phyloP scores from a whole-genome alignment of 64 coral and sea anemone species.

The Porites australiensis region DNA sequence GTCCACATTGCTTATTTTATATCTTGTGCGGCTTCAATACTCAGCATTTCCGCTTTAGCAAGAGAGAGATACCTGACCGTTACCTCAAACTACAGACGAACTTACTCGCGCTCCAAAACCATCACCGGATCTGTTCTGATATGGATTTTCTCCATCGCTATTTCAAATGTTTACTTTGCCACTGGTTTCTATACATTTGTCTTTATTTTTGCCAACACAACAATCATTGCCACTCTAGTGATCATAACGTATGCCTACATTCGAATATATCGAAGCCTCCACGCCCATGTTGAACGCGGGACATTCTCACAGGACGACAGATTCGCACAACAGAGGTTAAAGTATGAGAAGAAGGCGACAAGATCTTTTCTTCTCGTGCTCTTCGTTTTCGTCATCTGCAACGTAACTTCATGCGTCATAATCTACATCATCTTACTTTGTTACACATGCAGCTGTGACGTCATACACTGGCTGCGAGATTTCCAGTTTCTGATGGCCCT shows the following conservation, averaged over 20 bases:
- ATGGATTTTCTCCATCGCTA: constrained; percentile 55
- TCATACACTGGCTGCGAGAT: constrained; percentile 81
- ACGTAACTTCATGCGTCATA: constrained; percentile 67
- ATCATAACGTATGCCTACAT: constrained; percentile 59
- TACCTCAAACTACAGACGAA: constrained; percentile 57
- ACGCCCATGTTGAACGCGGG: constrained; percentile 26
- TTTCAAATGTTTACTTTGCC: constrained; percentile 64
- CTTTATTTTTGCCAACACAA: constrained; percentile 73
- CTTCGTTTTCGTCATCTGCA: constrained; percentile 59
- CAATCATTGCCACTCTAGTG: constrained; percentile 24
- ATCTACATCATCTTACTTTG: constrained; percentile 70
- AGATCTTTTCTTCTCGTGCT: constrained; percentile 67
- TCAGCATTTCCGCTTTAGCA: constrained; percentile 80
- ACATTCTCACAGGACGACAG: neutral
- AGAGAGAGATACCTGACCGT: constrained; percentile 71
- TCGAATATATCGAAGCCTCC: constrained; percentile 72
- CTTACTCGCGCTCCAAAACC: constrained; percentile 4
- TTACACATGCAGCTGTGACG: constrained; percentile 55
- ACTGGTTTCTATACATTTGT: constrained; percentile 62
- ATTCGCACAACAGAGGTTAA: neutral
- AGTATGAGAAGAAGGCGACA: constrained; percentile 72
- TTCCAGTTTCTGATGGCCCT: constrained; percentile 68
- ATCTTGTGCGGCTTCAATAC: constrained; percentile 74
- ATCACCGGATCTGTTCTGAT: constrained; percentile 43
- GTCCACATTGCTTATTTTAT: constrained; percentile 86